Base-by-base conservation (phyloP, 2,113 vertebrate genomes). In the Sylvietta virens region DNA sequence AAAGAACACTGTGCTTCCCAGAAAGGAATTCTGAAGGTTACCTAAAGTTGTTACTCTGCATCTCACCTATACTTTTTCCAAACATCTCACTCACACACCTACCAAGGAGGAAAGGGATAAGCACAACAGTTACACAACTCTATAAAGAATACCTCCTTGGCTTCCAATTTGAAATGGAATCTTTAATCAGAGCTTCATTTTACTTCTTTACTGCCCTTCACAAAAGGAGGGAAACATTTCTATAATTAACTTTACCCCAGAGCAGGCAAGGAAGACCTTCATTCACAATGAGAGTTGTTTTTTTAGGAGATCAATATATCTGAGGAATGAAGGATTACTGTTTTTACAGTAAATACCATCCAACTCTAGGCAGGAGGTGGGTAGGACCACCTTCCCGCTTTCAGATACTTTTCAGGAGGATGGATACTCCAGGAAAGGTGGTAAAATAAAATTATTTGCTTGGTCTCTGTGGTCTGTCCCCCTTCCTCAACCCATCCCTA, bases 71-170 rank as follows among this genome's bases (percentile, higher is more conserved):
- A 35, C 10, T 61, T 39, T 19, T 53, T 85, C 62, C 39, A 90
- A 69, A 51, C 27, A 74, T 37, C 13, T 72, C 27, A 15, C 42
- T 33, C 19, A 33, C 19, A 33, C 3, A 13, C 4, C 64, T 56
- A 54, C 12, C 42, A 80, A 22, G 10, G 17, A 85, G 23, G 9
- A 54, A 54, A 77, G 9, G 19, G 33, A 48, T 28, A 61, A 77
- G 19, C 13, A 61, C 45, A 33, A 8, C 9, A 67, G 24, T 62
- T 62, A 42, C 0, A 1, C 0, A 2, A 14, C 6, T 82, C 30
- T 57, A 31, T 18, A 60, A 93, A 67, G 17, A 78, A 44, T 4
- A 76, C 2, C 58, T 62, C 40, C 45, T 85, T 72, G 31, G 35
- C 11, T 74, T 83, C 35, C 57, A 66, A 3, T 12, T 53, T 31